Conservation (phyloP, 2,888 invertebrate species). For the Volucella zonaria region DNA sequence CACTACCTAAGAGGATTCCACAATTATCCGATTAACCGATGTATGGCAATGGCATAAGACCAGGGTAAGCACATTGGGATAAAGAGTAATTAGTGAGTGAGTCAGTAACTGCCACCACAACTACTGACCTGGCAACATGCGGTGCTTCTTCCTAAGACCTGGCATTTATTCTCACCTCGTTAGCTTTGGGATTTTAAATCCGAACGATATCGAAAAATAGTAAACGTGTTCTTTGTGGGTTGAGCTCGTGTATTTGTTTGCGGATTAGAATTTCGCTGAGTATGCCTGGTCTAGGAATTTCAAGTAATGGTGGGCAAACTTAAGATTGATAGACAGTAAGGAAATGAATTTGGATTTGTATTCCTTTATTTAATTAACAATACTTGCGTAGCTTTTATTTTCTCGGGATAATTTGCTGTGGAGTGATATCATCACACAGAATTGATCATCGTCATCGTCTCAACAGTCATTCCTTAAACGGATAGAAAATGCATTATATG, state of each 20-base stretch:
- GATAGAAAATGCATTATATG: no score
- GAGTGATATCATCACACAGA: no score
- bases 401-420: no score
- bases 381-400: neutral
- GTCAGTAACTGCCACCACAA: slow-evolving; percentile 55
- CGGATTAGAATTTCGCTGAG: slow-evolving; percentile 63
- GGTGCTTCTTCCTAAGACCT: slow-evolving; percentile 62
- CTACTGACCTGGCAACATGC: slow-evolving; percentile 55
- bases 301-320: slow-evolving; percentile 15
- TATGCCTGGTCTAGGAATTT: slow-evolving; percentile 31
- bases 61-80: slow-evolving; percentile 76
- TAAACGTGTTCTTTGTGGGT: slow-evolving; percentile 24
- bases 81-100: slow-evolving; percentile 78
- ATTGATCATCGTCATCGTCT: no score
- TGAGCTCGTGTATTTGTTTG: slow-evolving; percentile 60
- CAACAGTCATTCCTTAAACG: no score
- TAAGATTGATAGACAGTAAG: slow-evolving; percentile 67
- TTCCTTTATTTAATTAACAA: slow-evolving; percentile 42
- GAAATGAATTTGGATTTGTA: slow-evolving; percentile 61
- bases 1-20: slow-evolving; percentile 80
- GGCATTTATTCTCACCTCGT: slow-evolving; percentile 68
- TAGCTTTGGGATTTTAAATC: slow-evolving; percentile 53
- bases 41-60: slow-evolving; percentile 66
- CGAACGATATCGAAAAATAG: neutral
- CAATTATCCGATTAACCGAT: slow-evolving; percentile 79